These are phyloP conservation scores for Formica exsecta DNA, from an alignment of 1,140 invertebrate genomes.

Conservation along the genomic window DNA sequence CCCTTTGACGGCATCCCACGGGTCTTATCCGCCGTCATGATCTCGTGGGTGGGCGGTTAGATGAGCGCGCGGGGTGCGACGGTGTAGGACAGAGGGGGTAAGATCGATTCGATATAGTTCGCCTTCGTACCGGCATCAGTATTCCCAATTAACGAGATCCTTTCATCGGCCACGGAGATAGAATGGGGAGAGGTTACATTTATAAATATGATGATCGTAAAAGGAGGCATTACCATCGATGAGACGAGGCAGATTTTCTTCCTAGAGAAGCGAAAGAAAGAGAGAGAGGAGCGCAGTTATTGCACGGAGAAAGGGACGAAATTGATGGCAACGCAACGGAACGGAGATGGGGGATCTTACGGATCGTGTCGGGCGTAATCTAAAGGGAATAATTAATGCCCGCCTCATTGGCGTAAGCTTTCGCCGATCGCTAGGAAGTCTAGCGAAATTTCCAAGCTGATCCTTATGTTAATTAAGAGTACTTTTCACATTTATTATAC, in stretches of 20 bases:
- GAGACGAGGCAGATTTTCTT: slow-evolving; percentile 70
- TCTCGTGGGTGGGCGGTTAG: slow-evolving; percentile 78
- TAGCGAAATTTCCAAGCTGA: slow-evolving; percentile 46
- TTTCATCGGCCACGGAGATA: slow-evolving; percentile 79
- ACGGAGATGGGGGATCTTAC: slow-evolving; percentile 70
- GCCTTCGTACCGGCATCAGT: slow-evolving; percentile 81
- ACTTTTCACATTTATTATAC: slow-evolving; percentile 12
- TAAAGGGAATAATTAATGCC: slow-evolving; percentile 78
- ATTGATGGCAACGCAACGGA: slow-evolving; percentile 70
- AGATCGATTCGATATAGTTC: slow-evolving; percentile 82
- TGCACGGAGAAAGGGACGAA: slow-evolving; percentile 64
- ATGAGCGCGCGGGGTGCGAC: slow-evolving; percentile 63
- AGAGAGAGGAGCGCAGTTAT: slow-evolving; percentile 47
- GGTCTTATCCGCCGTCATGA: slow-evolving; percentile 84
- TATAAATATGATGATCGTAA: slow-evolving; percentile 81
- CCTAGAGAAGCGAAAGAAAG: slow-evolving; percentile 5
- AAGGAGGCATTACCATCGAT: slow-evolving; percentile 75
- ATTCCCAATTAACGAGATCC: slow-evolving; percentile 85
- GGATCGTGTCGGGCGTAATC: slow-evolving; percentile 73
- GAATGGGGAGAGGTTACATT: slow-evolving; percentile 74
- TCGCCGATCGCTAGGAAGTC: slow-evolving; percentile 48
- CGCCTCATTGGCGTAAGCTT: slow-evolving; percentile 62
- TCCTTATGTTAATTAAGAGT: slow-evolving; percentile 49
- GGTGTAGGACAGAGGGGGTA: slow-evolving; percentile 60
- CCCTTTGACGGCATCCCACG: slow-evolving; percentile 85